Evolutionary conservation across 30 jellyfish, hydroid and myxozoan genomes (phyloP).

Genomic region (Morbakka virulenta): DNA sequence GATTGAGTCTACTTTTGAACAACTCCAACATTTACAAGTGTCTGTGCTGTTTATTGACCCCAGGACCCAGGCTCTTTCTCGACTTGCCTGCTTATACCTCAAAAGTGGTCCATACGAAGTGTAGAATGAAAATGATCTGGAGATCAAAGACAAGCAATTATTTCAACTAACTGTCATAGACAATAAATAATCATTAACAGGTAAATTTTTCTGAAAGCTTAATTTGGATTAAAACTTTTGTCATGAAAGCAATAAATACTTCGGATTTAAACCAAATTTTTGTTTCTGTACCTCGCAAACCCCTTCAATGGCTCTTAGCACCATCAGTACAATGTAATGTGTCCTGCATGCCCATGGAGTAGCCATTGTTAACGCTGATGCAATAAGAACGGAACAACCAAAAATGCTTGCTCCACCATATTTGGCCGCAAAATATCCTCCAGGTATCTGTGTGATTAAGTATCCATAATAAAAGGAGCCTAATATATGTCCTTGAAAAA

Average conservation of each 20-base stretch:
- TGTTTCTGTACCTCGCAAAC: conserved; percentile 77
- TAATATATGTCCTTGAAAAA: conserved; percentile 72
- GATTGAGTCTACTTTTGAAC: not conserved
- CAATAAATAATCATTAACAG: too few relatives aligned
- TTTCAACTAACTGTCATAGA: too few relatives aligned
- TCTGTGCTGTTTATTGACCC: not conserved
- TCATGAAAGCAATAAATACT: too few relatives aligned
- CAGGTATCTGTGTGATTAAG: conserved; percentile 94
- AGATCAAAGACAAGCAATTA: too few relatives aligned
- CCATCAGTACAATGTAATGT: conserved; percentile 61
- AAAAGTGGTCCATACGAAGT: too few relatives aligned
- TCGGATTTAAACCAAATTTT: too few relatives aligned
- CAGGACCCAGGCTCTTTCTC: too few relatives aligned
- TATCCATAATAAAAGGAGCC: conserved; percentile 94
- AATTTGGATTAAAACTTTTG: too few relatives aligned
- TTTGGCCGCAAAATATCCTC: conserved; percentile 96
- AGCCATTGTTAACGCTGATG: conserved; percentile 73
- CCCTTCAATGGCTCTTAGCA: conserved; percentile 81
- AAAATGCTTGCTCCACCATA: conserved; percentile 89
- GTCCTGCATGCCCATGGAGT: conserved; percentile 89
- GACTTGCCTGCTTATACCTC: too few relatives aligned
- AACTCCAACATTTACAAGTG: not conserved
- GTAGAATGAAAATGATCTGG: too few relatives aligned
- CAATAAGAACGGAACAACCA: conserved; percentile 71
- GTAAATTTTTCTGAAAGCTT: too few relatives aligned